Evolutionary conservation across 2,888 invertebrate species (phyloP).

Genomic region (Scaptomyza parva): DNA sequence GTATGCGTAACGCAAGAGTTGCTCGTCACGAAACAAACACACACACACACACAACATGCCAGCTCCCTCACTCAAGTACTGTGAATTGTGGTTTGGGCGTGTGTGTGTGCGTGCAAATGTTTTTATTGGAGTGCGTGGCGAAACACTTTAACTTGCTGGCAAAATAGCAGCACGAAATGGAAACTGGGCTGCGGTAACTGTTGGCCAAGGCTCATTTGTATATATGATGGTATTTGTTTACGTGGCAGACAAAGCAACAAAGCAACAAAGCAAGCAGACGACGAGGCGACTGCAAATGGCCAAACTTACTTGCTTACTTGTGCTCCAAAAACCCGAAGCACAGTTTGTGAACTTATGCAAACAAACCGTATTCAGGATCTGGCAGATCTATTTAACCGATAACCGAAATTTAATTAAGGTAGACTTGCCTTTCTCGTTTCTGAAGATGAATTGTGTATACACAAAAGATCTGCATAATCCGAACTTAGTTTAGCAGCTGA

Average conservation of each 20-base stretch:
- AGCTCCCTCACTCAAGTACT: slow-evolving; percentile 32
- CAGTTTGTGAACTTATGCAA: slow-evolving; percentile 27
- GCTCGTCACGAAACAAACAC: slow-evolving; percentile 64
- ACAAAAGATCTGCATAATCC: background rate
- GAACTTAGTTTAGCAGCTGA: background rate
- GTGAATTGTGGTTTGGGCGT: slow-evolving; percentile 41
- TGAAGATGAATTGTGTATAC: background rate
- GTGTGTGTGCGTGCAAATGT: slow-evolving; percentile 66
- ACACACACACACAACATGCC: slow-evolving; percentile 35
- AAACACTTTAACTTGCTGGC: slow-evolving; percentile 74
- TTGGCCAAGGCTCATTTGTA: slow-evolving; percentile 19
- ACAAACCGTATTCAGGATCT: slow-evolving; percentile 31
- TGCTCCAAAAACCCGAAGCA: slow-evolving; percentile 16
- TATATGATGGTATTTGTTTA: slow-evolving; percentile 3
- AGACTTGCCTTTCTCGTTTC: too few species aligned
- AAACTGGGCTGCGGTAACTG: slow-evolving; percentile 47
- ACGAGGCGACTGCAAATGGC: slow-evolving; percentile 37
- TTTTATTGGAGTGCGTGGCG: slow-evolving; percentile 80
- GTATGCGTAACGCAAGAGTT: slow-evolving; percentile 72
- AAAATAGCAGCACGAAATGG: slow-evolving; percentile 50
- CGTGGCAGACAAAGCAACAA: slow-evolving; percentile 30
- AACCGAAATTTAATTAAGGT: slow-evolving; percentile 43
- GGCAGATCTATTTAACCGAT: slow-evolving; percentile 45
- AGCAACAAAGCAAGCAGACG: too few species aligned
- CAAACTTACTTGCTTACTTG: slow-evolving; percentile 12